A percentile compares a stretch with the other conserved stretches of the same genome.
These are phyloP conservation scores for Odocoileus hemionus DNA, from an alignment of 2,113 vertebrate species.

Conservation along the genomic window DNA sequence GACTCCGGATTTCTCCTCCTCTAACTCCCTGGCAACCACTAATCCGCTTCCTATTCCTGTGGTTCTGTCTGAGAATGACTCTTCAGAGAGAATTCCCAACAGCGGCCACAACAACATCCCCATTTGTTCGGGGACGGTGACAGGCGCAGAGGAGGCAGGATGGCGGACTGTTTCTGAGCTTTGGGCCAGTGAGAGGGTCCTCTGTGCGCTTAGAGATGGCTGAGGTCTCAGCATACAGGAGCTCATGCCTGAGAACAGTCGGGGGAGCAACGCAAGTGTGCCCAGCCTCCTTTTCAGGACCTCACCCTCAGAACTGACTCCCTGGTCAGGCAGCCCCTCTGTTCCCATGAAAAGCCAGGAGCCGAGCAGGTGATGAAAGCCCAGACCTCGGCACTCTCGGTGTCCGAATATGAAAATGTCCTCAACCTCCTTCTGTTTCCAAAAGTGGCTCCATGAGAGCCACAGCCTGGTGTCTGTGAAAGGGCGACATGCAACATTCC, in stretches of 20 bases:
- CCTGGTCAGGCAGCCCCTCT: not conserved
- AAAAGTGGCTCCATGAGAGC: not conserved
- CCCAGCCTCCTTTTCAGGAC: not conserved
- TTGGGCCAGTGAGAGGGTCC: not conserved
- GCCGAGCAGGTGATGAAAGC: not conserved
- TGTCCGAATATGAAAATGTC: not conserved
- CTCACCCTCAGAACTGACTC: not conserved
- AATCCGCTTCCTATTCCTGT: not conserved
- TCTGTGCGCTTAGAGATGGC: fast-evolving
- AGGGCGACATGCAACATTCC: not conserved
- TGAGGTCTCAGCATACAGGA: fast-evolving
- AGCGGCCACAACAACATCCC: not conserved
- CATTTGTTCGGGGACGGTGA: not conserved
- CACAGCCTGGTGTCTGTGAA: not conserved
- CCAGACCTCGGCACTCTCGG: not conserved
- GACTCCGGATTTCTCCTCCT: not conserved
- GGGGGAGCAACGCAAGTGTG: fast-evolving
- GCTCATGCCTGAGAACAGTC: not conserved
- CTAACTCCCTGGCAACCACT: not conserved
- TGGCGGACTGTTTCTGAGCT: not conserved
- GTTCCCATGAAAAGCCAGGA: fast-evolving
- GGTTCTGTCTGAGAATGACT: not conserved
- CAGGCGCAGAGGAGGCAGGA: too few species aligned
- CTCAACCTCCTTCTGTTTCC: not conserved
- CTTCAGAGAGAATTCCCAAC: not conserved